These are phyloP conservation scores for Pycnomerus fuliginosus DNA, from an alignment of 2,888 invertebrate species.

Conservation along the genomic window DNA sequence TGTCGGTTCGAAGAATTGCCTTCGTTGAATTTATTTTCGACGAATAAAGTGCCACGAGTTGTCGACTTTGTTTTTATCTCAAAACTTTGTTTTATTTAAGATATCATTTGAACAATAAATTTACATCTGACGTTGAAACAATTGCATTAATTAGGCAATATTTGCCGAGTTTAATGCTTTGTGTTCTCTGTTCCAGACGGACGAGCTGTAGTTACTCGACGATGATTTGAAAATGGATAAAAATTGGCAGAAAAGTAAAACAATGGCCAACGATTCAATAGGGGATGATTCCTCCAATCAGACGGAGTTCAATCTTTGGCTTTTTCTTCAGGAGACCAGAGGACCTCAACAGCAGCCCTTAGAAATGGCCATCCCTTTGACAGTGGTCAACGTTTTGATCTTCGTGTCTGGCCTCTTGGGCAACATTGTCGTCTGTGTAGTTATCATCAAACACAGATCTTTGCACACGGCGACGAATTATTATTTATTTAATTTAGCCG, in stretches of 20 bases:
- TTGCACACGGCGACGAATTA: slow-evolving; percentile 93
- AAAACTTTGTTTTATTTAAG: too few relatives aligned
- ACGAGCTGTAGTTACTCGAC: slow-evolving; percentile 9
- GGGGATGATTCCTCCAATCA: too few relatives aligned
- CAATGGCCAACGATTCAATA: slow-evolving; percentile 6
- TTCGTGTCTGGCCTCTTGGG: slow-evolving; percentile 83
- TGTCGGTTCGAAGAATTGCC: too few relatives aligned
- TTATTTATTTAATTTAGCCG: slow-evolving; percentile 84
- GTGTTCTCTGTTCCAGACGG: too few relatives aligned
- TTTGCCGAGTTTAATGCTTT: slow-evolving; percentile 15
- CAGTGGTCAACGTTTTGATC: slow-evolving; percentile 70
- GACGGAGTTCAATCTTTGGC: slow-evolving; percentile 30
- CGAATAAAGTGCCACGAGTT: too few relatives aligned
- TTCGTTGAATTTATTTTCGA: too few relatives aligned
- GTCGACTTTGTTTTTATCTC: too few relatives aligned
- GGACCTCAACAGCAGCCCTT: slow-evolving; percentile 46
- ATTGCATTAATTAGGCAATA: slow-evolving; percentile 18
- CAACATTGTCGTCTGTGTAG: slow-evolving; percentile 81
- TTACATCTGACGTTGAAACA: slow-evolving; percentile 8
- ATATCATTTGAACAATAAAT: slow-evolving; percentile 13
- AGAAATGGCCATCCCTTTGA: slow-evolving; percentile 56
- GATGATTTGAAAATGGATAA: not conserved
- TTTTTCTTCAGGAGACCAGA: slow-evolving; percentile 37
- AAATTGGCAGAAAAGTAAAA: not conserved
- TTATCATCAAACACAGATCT: slow-evolving; percentile 75